These are phyloP conservation scores for Rhysida immarginata DNA, from an alignment of 1,140 invertebrate genomes.

Conservation along the genomic window DNA sequence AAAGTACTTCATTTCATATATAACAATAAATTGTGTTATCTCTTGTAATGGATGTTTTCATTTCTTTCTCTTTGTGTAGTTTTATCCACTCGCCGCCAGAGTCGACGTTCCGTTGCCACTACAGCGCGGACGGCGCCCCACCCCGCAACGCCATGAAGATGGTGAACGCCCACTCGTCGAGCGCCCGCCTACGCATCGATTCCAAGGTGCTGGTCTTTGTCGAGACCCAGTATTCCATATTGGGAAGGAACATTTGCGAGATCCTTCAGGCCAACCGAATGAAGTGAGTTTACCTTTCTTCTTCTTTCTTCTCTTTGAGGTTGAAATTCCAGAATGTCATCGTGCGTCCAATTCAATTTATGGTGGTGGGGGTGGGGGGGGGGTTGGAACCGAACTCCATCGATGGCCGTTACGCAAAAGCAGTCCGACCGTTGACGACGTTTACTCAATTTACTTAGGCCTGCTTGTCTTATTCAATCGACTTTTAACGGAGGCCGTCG, in stretches of 20 bases:
- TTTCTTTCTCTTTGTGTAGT: background rate
- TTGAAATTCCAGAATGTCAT: too few relatives aligned
- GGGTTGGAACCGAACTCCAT: too few relatives aligned
- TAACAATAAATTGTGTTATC: too few relatives aligned
- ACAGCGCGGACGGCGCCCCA: background rate
- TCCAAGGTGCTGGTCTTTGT: conserved; percentile 85
- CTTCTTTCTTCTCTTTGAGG: background rate
- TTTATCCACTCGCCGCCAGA: background rate
- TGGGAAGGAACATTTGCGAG: conserved; percentile 83
- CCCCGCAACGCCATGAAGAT: background rate
- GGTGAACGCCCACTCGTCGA: conserved; percentile 47
- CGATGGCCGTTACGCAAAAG: too few relatives aligned
- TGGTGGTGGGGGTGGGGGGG: too few relatives aligned
- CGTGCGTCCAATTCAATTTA: too few relatives aligned
- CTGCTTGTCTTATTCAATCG: too few relatives aligned
- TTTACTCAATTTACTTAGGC: too few relatives aligned
- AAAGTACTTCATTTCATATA: too few relatives aligned
- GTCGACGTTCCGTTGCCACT: conserved; percentile 6
- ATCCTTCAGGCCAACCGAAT: conserved; percentile 82
- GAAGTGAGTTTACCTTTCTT: conserved; percentile 45
- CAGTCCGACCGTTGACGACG: too few relatives aligned
- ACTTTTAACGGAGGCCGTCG: too few relatives aligned
- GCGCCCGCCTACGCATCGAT: conserved; percentile 65
- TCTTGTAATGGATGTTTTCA: too few relatives aligned
- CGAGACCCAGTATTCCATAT: conserved; percentile 80